Evolutionary conservation across 2,888 invertebrate genomes (phyloP).

Genomic region (Polyommatus icarus): DNA sequence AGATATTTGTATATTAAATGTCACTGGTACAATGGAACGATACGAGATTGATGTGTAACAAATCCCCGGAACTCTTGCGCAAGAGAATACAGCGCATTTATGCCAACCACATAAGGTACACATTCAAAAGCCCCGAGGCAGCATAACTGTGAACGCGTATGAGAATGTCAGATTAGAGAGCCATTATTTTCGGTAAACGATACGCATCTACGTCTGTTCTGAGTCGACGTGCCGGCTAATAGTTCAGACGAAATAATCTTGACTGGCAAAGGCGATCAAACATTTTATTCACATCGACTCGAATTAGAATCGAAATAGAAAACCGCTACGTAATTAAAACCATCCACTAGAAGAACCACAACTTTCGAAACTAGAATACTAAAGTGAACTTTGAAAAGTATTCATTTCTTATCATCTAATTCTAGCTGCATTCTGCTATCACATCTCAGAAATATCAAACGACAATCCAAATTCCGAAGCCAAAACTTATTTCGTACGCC

Average conservation of each 20-base stretch:
- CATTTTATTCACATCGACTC: slow-evolving; percentile 26
- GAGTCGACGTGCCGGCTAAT: slow-evolving; percentile 68
- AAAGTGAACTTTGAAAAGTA: background rate
- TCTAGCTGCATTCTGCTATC: background rate
- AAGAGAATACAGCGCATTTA: slow-evolving; percentile 42
- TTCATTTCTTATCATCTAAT: too few relatives aligned
- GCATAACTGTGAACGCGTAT: slow-evolving; percentile 47
- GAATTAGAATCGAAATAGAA: background rate
- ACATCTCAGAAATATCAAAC: background rate
- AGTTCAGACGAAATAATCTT: slow-evolving; percentile 68
- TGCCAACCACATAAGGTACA: background rate
- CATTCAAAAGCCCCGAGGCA: background rate
- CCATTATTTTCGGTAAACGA: slow-evolving; percentile 75
- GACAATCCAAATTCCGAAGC: slow-evolving; percentile 56
- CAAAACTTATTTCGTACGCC: slow-evolving; percentile 60
- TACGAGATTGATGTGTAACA: slow-evolving; percentile 76
- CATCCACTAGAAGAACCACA: background rate
- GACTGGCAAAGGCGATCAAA: slow-evolving; percentile 54
- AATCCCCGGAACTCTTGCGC: slow-evolving; percentile 71
- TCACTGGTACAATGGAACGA: slow-evolving; percentile 77
- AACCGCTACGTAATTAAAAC: background rate
- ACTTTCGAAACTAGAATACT: background rate
- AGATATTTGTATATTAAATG: slow-evolving; percentile 76
- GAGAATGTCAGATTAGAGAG: slow-evolving; percentile 68
- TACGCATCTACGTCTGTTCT: slow-evolving; percentile 70